Evolutionary conservation across 2,888 invertebrate genomes (phyloP), one percentile per base, ranked within the genome.

Genomic region (Acleris holmiana): DNA sequence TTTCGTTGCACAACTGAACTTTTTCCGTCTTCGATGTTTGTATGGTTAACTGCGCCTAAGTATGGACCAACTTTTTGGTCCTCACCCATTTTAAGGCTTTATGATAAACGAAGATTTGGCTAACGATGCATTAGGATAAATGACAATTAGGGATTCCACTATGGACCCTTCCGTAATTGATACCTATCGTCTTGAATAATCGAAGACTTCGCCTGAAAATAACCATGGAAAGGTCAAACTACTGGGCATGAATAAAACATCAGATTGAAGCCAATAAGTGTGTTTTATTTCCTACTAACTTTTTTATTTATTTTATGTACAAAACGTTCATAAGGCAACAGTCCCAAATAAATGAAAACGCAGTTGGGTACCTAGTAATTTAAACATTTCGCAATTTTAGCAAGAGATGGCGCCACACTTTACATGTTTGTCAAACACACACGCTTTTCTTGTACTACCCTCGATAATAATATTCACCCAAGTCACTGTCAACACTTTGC

Each of bases 261-360:
- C 57, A 69, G 56, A 51, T 87, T 73, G 89, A 92, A 92, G 92
- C 92, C 90, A 88, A 89, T 91, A 87, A 88, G 88, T 91, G 88
- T 89, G 85, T 85, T 85, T 86, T 90, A 87, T 86, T 86, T 80
- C 80, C 88, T 90, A 91, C 90, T 83, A 88, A 89, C 83, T 79
- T 79, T 82, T 82, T 85, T 81, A 84, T 88, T 83, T 80, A 84
- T 87, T 84, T 88, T 91, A 92, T 91, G 82, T 92, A 92, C 92
- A 92, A 91, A 91, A 91, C 86, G 85, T 89, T 53, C 81, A 87
- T 92, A 92, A 91, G 91, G 91, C 91, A 92, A 89, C 91, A 87
- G 86, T 89, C 88, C 77, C 76, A 89, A 91, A 88, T 83, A 73
- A 89, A 88, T 84, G 75, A 82, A 83, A 89, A 86, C 81, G 84